Percentiles rank a stretch among this genome's conserved stretches.
These are phyloP conservation scores for Heliconius erato DNA, from an alignment of 2,888 invertebrate species.

Conservation along the genomic window DNA sequence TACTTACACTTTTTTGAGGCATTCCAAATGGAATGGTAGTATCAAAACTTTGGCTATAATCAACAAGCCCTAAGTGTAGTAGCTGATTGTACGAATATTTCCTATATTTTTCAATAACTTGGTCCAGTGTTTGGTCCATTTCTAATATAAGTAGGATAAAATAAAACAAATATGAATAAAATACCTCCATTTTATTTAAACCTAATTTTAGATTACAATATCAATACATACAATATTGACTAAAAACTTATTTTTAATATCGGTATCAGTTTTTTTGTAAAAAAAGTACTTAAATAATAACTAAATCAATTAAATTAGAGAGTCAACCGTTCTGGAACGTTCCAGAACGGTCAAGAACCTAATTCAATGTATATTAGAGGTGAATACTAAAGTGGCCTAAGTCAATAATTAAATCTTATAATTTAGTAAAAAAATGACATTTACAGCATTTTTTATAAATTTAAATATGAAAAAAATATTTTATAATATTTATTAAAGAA, in stretches of 20 bases:
- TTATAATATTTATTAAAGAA: not conserved
- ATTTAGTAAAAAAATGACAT: conserved; percentile 49
- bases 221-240: conserved; percentile 72
- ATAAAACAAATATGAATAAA: conserved; percentile 61
- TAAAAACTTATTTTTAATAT: conserved; percentile 67
- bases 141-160: conserved; percentile 44
- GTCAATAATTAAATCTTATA: not conserved
- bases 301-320: conserved; percentile 75
- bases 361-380: conserved; percentile 58
- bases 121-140: not conserved
- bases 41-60: too few relatives aligned
- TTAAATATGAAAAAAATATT: not conserved
- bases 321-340: conserved; percentile 75
- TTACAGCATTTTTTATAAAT: not conserved
- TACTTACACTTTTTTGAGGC: too few relatives aligned
- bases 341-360: conserved; percentile 79
- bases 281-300: conserved; percentile 57
- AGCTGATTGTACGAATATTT: too few relatives aligned
- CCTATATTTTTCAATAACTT: too few relatives aligned
- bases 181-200: conserved; percentile 73
- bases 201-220: conserved; percentile 70
- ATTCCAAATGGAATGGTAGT: too few relatives aligned
- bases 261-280: conserved; percentile 53
- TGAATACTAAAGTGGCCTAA: conserved; percentile 13
- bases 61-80: too few relatives aligned